Conservation (phyloP, 2,888 invertebrate species). For the Drosophila engyochracea region DNA sequence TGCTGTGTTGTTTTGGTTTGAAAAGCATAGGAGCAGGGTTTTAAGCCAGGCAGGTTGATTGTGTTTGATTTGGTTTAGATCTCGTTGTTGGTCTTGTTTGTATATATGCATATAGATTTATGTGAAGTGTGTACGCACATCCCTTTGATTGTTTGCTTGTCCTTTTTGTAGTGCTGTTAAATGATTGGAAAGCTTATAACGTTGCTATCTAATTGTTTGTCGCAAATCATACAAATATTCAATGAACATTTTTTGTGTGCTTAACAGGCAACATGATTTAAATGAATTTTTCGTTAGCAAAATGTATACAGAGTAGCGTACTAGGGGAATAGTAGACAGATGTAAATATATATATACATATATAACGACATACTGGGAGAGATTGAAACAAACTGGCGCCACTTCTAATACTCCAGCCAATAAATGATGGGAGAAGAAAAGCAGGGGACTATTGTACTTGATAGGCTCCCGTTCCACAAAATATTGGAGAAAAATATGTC, state of each 20-base stretch:
- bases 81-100: background rate
- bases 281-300: background rate
- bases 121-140: background rate
- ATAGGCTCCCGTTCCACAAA: slow-evolving; percentile 1
- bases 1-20: slow-evolving; percentile 37
- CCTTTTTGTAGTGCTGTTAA: slow-evolving; percentile 2
- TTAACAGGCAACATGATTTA: background rate
- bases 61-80: slow-evolving; percentile 1
- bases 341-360: background rate
- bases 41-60: slow-evolving; percentile 18
- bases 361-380: background rate
- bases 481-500: slow-evolving; percentile 57
- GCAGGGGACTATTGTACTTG: slow-evolving; percentile 10
- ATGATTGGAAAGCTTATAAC: background rate
- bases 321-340: too few species aligned
- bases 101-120: background rate
- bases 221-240: background rate
- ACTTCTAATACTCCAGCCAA: slow-evolving; percentile 3
- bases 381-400: slow-evolving; percentile 21
- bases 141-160: background rate
- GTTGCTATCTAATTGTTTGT: background rate
- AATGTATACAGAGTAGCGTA: background rate
- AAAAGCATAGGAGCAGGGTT: background rate
- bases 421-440: background rate
- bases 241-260: background rate